Conservation (phyloP, 1,140 invertebrate genomes). For the Pantala flavescens region DNA sequence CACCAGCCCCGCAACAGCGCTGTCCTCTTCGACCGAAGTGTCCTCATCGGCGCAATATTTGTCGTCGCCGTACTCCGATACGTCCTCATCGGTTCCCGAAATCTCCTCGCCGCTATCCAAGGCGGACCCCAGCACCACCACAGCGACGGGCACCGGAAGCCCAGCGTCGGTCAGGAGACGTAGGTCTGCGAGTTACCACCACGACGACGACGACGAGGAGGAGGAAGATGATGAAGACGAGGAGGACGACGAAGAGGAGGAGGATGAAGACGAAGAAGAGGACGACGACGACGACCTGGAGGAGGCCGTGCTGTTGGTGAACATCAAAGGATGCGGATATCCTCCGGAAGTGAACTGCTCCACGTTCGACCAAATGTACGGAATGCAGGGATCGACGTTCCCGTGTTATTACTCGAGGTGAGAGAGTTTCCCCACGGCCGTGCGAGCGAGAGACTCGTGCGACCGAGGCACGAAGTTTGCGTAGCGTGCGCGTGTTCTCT, state of each 20-base stretch:
- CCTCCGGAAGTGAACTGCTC: slow-evolving; percentile 73
- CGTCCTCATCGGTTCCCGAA: background rate
- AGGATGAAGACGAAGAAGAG: background rate
- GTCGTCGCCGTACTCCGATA: background rate
- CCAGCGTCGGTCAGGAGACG: background rate
- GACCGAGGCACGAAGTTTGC: background rate
- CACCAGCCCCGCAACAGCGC: background rate
- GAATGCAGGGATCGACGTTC: slow-evolving; percentile 62
- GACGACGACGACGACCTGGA: slow-evolving; percentile 24
- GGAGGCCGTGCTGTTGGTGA: slow-evolving; percentile 60
- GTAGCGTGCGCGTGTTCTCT: no score
- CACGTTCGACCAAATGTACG: slow-evolving; percentile 66
- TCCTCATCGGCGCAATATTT: background rate
- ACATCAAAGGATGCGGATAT: slow-evolving; percentile 82
- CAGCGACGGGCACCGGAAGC: background rate
- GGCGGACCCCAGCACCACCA: background rate
- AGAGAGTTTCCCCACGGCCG: background rate
- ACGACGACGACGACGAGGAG: background rate
- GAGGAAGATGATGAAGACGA: background rate
- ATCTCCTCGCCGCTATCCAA: background rate
- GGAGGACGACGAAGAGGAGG: background rate
- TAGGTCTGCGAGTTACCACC: background rate
- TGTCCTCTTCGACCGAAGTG: background rate
- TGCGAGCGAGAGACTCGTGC: background rate
- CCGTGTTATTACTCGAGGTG: slow-evolving; percentile 69